Conservation (phyloP, 23 tunicate species). For the Ascidia mentula region DNA sequence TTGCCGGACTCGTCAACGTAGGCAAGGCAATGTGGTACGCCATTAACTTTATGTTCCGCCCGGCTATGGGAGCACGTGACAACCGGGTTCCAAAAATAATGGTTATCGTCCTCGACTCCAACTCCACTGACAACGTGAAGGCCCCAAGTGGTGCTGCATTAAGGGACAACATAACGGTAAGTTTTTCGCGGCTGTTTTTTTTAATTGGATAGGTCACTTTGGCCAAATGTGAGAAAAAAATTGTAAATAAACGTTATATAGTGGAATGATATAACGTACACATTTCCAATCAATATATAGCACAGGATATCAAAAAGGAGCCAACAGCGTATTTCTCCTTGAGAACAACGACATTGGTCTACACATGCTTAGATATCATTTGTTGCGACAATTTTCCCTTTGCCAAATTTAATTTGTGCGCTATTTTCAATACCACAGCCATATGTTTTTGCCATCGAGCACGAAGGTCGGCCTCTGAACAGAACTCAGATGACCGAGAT, state of each 20-base stretch:
- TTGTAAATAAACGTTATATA: too few species aligned
- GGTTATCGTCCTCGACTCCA: not conserved
- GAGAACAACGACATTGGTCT: too few species aligned
- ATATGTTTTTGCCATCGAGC: slow-evolving; percentile 2
- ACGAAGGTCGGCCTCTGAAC: not conserved
- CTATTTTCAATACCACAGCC: slow-evolving; percentile 4
- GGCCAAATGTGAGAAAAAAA: too few species aligned
- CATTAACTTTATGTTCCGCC: not conserved
- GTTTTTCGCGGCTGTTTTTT: too few species aligned
- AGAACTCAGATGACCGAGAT: not conserved
- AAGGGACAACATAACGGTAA: slow-evolving; percentile 14
- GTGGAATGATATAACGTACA: too few species aligned
- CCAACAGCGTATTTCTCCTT: too few species aligned
- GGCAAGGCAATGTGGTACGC: slow-evolving; percentile 20
- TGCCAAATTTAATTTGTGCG: not conserved
- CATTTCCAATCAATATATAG: too few species aligned
- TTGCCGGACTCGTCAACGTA: not conserved
- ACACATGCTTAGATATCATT: too few species aligned
- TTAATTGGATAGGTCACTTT: too few species aligned
- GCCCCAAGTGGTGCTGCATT: not conserved
- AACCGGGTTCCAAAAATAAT: slow-evolving; percentile 14
- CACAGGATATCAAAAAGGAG: too few species aligned
- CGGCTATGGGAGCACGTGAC: slow-evolving; percentile 12
- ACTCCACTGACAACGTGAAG: slow-evolving; percentile 2
- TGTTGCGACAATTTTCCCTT: not conserved